phyloP scores from a whole-genome alignment of 1,140 invertebrate genomes.

The Dolichoris vasculosae region DNA sequence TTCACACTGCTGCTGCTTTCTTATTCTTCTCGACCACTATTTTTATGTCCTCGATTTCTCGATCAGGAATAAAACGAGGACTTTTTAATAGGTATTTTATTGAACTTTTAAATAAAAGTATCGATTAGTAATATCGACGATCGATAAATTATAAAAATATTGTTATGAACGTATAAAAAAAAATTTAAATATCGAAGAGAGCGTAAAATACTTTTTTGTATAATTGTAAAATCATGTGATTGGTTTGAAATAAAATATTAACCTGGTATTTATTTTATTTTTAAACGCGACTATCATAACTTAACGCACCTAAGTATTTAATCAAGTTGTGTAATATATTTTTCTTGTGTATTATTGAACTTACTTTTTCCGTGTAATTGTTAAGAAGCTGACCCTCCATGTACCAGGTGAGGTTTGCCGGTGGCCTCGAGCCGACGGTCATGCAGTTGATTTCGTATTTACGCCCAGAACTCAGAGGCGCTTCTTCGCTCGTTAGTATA shows the following conservation, averaged over 20 bases:
- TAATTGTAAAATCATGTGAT: no score
- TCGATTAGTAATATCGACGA: no score
- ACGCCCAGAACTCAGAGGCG: conserved; percentile 85
- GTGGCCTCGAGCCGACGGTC: conserved; percentile 86
- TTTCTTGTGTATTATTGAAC: conserved; percentile 23
- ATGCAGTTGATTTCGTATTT: conserved; percentile 86
- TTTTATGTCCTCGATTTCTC: not conserved
- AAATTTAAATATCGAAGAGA: no score
- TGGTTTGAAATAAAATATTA: no score
- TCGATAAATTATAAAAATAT: no score
- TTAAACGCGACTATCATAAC: no score
- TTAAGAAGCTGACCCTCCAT: conserved; percentile 81
- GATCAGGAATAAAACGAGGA: not conserved
- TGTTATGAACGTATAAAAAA: no score
- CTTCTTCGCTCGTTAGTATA: conserved; percentile 84
- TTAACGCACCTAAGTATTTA: no score
- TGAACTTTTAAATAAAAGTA: not conserved
- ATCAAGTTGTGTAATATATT: no score
- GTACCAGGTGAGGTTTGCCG: conserved; percentile 88
- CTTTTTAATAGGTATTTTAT: not conserved
- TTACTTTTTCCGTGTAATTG: conserved; percentile 77
- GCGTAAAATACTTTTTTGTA: no score
- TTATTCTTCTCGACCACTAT: conserved; percentile 52
- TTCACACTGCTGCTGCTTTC: conserved; percentile 42
- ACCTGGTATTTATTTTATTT: no score